Base-by-base conservation (phyloP, 64 coral and sea anemone species). In the Stylophora pistillata region DNA sequence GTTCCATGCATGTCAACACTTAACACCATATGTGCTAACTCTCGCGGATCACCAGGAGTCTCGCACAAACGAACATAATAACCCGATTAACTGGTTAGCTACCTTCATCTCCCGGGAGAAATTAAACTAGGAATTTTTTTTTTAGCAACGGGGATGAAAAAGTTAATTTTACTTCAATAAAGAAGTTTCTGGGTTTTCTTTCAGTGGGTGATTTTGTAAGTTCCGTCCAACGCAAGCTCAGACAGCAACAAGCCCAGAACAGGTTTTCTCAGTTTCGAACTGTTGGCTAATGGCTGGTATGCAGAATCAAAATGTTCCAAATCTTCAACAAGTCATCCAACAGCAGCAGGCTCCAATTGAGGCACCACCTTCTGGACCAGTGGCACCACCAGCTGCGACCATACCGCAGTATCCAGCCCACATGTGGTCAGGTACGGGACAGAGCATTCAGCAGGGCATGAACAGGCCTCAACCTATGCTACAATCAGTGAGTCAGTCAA, bases 221-320 rank as follows among this genome's bases (percentile, higher is more conserved):
- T n/a, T n/a, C n/a, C 41, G 95, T 99, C 37, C 95, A 99, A 85
- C 89, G 72, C 87, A 99, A 99, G 63, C 85, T 99, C 30, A 77
- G 93, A n/a, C 96, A 99, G 17, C 96, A 99, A 72, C 96, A 99
- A 76, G 55, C 95, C 28, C 96, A 99, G 29, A 93, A 95, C n/a
- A 89, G 90, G 63, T 95, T 98, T 92, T 86, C 94, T 41, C 96
- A 98, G 75, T 76, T 61, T 41, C 96, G 93, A 61, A 92, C 93
- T 71, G 87, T 99, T 30, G 90, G 96, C 34, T 90, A 93, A 32
- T 90, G 96, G 20, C 75, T 71, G 78, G 75, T 53, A 82, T 83
- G 74, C 77, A 64, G 33, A 82, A 78, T 15, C 71, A 72, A 21
- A 82, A 76, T 64, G 54, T 74, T 30, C 30, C 72, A 31, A 62